Conservation (phyloP, 2,888 invertebrate genomes). For the Hymenopus coronatus region DNA sequence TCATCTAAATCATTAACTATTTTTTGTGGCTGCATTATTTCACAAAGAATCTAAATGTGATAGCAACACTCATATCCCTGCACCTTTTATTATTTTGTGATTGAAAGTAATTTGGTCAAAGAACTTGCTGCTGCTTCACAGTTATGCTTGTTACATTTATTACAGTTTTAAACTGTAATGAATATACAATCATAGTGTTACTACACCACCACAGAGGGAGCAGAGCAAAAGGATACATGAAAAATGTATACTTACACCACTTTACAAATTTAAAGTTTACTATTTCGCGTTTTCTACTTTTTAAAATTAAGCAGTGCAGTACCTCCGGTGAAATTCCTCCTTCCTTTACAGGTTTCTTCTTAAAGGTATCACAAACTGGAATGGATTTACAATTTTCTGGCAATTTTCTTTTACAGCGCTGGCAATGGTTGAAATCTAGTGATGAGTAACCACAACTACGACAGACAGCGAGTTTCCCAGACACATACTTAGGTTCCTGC, state of each 20-base stretch:
- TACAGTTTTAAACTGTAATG: not conserved
- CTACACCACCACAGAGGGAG: not conserved
- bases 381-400: slow-evolving; percentile 38
- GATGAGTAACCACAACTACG: slow-evolving; percentile 77
- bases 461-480: slow-evolving; percentile 74
- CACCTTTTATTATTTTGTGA: too few species aligned
- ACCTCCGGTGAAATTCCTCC: slow-evolving; percentile 16
- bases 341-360: not conserved
- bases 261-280: not conserved
- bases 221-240: not conserved
- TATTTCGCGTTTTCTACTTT: slow-evolving; percentile 33
- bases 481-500: slow-evolving; percentile 35
- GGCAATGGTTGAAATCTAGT: slow-evolving; percentile 74
- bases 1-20: too few species aligned
- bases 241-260: not conserved
- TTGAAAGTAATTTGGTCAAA: too few species aligned
- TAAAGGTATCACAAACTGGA: slow-evolving; percentile 16
- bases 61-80: too few species aligned
- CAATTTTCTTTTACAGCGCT: slow-evolving; percentile 54
- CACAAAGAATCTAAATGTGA: too few species aligned
- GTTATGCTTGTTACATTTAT: not conserved
- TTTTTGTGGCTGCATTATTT: too few species aligned
- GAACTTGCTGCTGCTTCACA: too few species aligned
- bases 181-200: not conserved
- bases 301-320: slow-evolving; percentile 26